phyloP scores from a whole-genome alignment of 2,888 invertebrate genomes.

The Sussaba pulchella region DNA sequence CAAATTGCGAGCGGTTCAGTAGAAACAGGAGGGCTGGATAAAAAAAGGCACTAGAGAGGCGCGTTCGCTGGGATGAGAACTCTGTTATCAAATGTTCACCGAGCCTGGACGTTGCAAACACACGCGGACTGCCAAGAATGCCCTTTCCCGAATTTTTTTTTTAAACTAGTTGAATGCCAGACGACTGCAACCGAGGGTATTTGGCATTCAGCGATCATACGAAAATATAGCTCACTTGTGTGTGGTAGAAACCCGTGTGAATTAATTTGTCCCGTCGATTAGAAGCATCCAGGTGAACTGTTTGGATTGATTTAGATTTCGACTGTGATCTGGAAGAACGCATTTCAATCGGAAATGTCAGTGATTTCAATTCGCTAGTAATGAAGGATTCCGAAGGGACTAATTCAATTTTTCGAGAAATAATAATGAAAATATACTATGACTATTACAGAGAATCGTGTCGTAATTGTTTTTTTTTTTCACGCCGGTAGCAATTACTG shows the following conservation, averaged over 20 bases:
- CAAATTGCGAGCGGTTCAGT: background rate
- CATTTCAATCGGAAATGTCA: conserved; percentile 1
- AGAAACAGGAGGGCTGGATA: background rate
- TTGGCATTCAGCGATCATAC: conserved; percentile 32
- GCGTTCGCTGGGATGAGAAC: conserved; percentile 40
- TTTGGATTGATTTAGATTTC: background rate
- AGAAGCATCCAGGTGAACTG: background rate
- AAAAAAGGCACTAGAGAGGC: conserved; percentile 5
- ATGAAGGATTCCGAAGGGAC: too few species aligned
- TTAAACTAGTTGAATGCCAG: conserved; percentile 66
- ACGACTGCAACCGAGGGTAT: conserved; percentile 9
- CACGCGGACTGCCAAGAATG: conserved; percentile 66
- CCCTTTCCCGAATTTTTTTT: conserved; percentile 47
- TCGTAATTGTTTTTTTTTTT: too few species aligned
- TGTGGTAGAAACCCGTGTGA: background rate
- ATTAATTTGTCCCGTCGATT: background rate
- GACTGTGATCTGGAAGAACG: background rate
- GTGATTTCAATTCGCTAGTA: background rate
- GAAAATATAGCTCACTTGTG: background rate
- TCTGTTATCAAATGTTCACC: conserved; percentile 66
- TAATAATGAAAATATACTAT: too few species aligned
- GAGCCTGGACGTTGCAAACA: conserved; percentile 37
- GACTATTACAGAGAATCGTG: too few species aligned
- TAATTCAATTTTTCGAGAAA: too few species aligned
- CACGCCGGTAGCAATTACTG: background rate